Evolutionary conservation across 2,888 invertebrate species (phyloP).

Genomic region (Epinotia bilunana): DNA sequence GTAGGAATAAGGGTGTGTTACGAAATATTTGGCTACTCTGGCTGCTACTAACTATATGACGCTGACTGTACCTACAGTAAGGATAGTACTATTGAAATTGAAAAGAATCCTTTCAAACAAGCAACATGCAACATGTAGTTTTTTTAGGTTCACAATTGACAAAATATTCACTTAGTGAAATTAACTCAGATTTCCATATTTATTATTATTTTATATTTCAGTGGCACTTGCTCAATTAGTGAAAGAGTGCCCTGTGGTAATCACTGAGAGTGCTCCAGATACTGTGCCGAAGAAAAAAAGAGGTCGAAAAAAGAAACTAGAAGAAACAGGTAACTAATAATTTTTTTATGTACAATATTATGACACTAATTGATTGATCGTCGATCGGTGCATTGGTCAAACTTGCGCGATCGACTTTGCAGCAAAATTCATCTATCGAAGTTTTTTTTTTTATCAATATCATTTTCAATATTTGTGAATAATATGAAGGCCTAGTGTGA

Average conservation of each 20-base stretch:
- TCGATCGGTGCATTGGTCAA: background rate
- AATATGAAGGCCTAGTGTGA: too few species aligned
- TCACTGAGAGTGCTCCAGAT: conserved; percentile 12
- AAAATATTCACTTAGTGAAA: background rate
- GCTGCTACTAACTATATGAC: too few species aligned
- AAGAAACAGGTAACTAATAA: conserved; percentile 9
- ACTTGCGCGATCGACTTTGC: background rate
- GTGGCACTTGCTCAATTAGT: conserved; percentile 56
- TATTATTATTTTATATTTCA: too few species aligned
- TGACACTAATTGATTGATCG: background rate
- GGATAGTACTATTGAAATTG: too few species aligned
- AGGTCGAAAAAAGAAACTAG: conserved; percentile 36
- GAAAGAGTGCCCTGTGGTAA: conserved; percentile 25
- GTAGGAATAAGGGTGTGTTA: too few species aligned
- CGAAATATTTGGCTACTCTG: too few species aligned
- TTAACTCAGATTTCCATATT: background rate
- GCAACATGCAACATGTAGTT: too few species aligned
- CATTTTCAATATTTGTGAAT: too few species aligned
- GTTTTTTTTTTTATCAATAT: too few species aligned
- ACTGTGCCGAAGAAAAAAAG: conserved; percentile 15
- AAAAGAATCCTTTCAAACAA: too few species aligned
- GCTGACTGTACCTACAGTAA: too few species aligned
- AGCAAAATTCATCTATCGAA: background rate
- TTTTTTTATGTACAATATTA: background rate
- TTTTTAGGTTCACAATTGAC: too few species aligned